Evolutionary conservation across 2,888 invertebrate genomes (phyloP), one percentile per base, ranked within the genome.

Genomic region (Apamea epomidion): DNA sequence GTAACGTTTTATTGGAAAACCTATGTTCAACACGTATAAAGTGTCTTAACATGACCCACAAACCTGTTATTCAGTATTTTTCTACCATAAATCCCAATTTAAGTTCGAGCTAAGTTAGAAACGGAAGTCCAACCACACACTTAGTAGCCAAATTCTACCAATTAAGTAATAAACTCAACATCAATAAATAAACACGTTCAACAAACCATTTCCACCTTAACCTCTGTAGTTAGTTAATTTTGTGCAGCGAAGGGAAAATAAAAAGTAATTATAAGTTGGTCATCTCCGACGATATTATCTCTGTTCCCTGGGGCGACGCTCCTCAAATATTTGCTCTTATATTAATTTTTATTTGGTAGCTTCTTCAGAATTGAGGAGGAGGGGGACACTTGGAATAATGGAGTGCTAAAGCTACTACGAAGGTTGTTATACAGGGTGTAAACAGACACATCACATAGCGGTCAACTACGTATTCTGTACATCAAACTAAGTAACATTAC

Each of bases 221-320:
- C 76, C 80, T 76, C 78, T 68, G 79, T 84, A 80, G 62, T 79
- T 83, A 87, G 81, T 91, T 92, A 91, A 91, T 90, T 91, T 90
- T 89, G 90, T 91, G 90, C 91, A 90, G 86, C 91, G 89, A 88
- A 85, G 89, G 88, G 90, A 92, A 93, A 91, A 94, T 93, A 93
- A 93, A 94, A 94, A 94, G 93, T 94, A 94, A 95, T 95, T 94
- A 94, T 92, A 95, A 95, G 91, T 95, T 94, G 90, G 93, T 90
- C 93, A 92, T 91, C 92, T 91, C 90, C 67, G 72, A 78, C 80
- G 91, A 91, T 91, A 93, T 93, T 92, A 93, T 92, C 92, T 92
- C 76, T 85, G 90, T 87, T 89, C 90, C 87, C 88, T 67, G 81
- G 89, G 89, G 90, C 87, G 89, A 87, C 84, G 81, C 88, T 86